Evolutionary conservation across 2,888 invertebrate genomes (phyloP).

Genomic region (Dendrolimus houi): DNA sequence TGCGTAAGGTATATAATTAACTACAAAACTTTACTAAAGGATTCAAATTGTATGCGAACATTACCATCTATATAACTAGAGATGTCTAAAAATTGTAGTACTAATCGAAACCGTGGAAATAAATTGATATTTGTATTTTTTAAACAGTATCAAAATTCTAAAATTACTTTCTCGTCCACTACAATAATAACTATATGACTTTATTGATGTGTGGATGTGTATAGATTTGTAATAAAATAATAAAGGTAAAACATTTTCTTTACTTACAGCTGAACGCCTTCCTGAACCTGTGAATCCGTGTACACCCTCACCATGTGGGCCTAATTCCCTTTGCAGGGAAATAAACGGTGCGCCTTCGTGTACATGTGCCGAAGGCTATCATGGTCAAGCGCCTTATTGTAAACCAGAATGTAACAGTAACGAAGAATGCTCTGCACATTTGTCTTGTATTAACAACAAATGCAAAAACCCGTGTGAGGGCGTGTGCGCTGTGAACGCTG

Average conservation of each 20-base stretch:
- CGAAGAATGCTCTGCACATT: conserved; percentile 80
- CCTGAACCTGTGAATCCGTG: conserved; percentile 79
- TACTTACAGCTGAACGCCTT: conserved; percentile 63
- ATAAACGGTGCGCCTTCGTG: conserved; percentile 84
- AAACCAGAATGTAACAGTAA: conserved; percentile 87
- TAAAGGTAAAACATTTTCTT: conserved; percentile 4
- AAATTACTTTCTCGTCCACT: not conserved
- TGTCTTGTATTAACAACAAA: conserved; percentile 85
- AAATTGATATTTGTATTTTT: no score
- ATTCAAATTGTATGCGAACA: no score
- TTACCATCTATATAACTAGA: no score
- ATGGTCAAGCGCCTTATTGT: conserved; percentile 85
- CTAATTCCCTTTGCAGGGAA: conserved; percentile 83
- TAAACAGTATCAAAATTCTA: no score
- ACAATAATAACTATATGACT: conserved; percentile 1
- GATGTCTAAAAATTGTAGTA: no score
- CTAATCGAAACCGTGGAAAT: no score
- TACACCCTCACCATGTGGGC: conserved; percentile 86
- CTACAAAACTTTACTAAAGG: no score
- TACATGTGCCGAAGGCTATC: conserved; percentile 81
- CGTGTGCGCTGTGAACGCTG: conserved; percentile 82
- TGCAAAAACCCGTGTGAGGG: conserved; percentile 86
- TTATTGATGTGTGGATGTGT: not conserved
- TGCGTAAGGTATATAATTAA: no score
- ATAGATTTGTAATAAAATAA: not conserved